Conservation (phyloP, 2,797 vertebrate species). For the Pelochelys cantorii region DNA sequence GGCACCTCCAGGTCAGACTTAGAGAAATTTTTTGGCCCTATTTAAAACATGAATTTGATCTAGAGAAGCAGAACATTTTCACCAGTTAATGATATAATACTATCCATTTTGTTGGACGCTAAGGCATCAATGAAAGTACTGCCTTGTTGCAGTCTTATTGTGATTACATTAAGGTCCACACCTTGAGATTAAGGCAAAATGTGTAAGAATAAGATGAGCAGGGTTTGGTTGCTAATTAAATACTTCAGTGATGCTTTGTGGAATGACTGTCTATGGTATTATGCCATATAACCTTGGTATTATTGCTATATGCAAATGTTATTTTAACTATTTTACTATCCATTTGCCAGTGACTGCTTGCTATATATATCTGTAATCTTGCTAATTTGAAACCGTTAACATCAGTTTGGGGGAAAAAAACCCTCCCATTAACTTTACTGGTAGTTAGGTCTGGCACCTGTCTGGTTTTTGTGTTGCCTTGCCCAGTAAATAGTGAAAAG, state of each 20-base stretch:
- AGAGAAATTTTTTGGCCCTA: accelerated
- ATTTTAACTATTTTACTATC: neutral
- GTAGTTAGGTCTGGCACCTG: neutral
- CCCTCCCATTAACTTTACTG: neutral
- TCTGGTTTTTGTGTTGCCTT: neutral
- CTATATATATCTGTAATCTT: neutral
- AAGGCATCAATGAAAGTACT: neutral
- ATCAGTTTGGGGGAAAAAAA: neutral
- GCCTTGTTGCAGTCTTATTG: neutral
- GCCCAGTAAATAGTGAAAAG: neutral
- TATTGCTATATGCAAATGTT: neutral
- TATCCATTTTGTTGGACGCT: neutral
- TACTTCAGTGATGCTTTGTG: neutral
- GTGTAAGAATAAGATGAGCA: neutral
- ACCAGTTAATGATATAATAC: neutral
- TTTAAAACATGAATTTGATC: neutral
- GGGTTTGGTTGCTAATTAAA: neutral
- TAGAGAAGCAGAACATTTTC: neutral
- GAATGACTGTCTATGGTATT: neutral
- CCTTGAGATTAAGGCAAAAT: neutral
- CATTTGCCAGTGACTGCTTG: neutral
- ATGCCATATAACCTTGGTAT: neutral
- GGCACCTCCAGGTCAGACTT: neutral
- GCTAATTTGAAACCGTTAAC: neutral
- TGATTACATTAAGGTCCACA: neutral